A percentile compares a stretch with the other conserved stretches of the same genome.
Evolutionary conservation across 1,140 invertebrate genomes (phyloP).

Genomic region (Scylla paramamosain): DNA sequence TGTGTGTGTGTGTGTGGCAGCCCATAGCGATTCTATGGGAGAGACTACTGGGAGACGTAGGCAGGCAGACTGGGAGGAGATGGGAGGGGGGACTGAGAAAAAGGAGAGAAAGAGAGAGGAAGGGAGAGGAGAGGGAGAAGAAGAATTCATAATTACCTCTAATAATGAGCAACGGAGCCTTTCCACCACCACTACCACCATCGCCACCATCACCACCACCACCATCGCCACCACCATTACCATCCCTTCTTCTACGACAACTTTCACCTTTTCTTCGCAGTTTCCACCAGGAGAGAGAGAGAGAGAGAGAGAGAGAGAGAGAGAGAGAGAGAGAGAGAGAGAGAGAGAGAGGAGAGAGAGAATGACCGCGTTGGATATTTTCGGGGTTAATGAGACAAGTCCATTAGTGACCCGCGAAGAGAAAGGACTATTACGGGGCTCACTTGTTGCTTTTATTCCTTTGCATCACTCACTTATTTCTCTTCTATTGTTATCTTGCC

Average conservation of each 20-base stretch:
- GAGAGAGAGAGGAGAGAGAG: constrained; percentile 22
- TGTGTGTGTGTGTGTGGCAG: no score
- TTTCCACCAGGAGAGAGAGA: background rate
- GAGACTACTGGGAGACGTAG: background rate
- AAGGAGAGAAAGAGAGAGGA: background rate
- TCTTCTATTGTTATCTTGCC: no score
- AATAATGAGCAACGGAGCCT: no score
- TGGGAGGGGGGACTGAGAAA: background rate
- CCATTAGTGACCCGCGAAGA: no score
- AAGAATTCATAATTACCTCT: background rate
- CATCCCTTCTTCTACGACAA: no score
- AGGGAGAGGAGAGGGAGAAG: background rate
- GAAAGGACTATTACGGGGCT: no score
- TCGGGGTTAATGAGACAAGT: background rate
- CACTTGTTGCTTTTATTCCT: background rate
- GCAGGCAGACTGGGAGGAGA: background rate
- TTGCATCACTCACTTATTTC: no score
- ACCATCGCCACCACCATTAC: no score
- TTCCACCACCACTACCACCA: no score
- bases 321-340: background rate
- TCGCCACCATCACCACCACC: no score
- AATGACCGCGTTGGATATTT: background rate
- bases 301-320: constrained; percentile 24
- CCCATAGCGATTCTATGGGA: no score
- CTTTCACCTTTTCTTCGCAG: no score